A percentile compares a stretch with the other conserved stretches of the same genome.
Evolutionary conservation across 2,888 invertebrate genomes (phyloP).

Genomic region (Belgica antarctica): DNA sequence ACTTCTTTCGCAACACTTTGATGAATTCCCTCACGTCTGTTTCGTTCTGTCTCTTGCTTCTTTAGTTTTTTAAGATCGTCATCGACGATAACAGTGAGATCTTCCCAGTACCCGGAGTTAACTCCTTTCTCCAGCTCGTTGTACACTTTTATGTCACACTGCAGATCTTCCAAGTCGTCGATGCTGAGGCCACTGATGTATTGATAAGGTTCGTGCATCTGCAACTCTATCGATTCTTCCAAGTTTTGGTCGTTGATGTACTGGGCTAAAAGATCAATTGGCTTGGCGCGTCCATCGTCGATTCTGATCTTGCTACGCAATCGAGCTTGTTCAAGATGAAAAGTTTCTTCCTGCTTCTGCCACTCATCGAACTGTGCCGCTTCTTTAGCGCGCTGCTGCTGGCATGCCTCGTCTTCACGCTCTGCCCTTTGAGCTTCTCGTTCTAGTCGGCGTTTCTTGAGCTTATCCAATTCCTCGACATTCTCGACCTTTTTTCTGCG

Average conservation of each 20-base stretch:
- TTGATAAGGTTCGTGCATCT: slow-evolving; percentile 97
- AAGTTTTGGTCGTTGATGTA: slow-evolving; percentile 89
- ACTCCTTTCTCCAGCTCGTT: slow-evolving; percentile 86
- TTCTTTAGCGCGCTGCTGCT: slow-evolving; percentile 84
- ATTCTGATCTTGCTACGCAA: slow-evolving; percentile 92
- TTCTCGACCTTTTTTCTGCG: slow-evolving; percentile 88
- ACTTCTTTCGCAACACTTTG: slow-evolving; percentile 89
- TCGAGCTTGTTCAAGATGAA: slow-evolving; percentile 95
- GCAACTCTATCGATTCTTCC: slow-evolving; percentile 94
- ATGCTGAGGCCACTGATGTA: slow-evolving; percentile 87
- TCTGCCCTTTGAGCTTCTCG: slow-evolving; percentile 82
- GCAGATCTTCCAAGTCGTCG: slow-evolving; percentile 89
- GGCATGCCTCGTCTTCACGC: slow-evolving; percentile 76
- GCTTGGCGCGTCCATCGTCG: slow-evolving; percentile 94
- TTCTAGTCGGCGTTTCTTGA: slow-evolving; percentile 85
- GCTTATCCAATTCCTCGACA: slow-evolving; percentile 87
- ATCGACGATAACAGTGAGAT: slow-evolving; percentile 90
- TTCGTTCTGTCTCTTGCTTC: slow-evolving; percentile 64
- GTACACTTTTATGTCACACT: slow-evolving; percentile 94
- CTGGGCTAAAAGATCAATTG: slow-evolving; percentile 95
- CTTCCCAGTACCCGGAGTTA: slow-evolving; percentile 91
- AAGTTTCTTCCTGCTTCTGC: slow-evolving; percentile 95
- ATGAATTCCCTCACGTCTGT: slow-evolving; percentile 69
- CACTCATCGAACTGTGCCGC: slow-evolving; percentile 89
- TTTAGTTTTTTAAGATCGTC: slow-evolving; percentile 87